Base-by-base conservation (phyloP, 2,888 invertebrate species). In the Aphrophora alni region DNA sequence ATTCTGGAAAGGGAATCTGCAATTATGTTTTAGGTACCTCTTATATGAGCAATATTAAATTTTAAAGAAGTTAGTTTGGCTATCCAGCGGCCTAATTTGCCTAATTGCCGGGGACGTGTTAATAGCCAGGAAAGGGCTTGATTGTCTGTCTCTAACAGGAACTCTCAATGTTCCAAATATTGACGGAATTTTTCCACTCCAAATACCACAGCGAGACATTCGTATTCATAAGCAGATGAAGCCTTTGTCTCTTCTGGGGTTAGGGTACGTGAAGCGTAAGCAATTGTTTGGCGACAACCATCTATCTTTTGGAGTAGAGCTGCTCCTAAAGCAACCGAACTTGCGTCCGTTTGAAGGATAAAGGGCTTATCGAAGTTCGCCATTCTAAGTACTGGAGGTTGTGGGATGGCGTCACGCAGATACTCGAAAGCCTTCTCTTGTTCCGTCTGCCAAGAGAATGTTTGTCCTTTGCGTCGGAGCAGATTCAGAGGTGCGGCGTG, bases 401-500 rank as follows among this genome's bases (percentile, higher is more conserved):
- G 28, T 17, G 59, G 38, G 17, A 80, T 51, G 21, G 80, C 71
- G 24, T 80, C 75, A 7, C 73, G 73, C 26, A 75, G n/a, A n/a
- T 27, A 38, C 0, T 75, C n/a, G 33, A 79, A 79, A 8, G 68
- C n/a, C n/a, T n/a, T n/a, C n/a, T n/a, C n/a, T n/a, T n/a, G n/a
- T n/a, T 77, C 26, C 51, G 26, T 44, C 1, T 59, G 51, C 80
- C 70, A 80, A 0, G 4, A 21, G 25, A 80, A 75, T 38, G 70
- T 77, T 17, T 51, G 38, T 17, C 44, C 68, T 25, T 82, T 82
- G n/a, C 44, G 77, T 21, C 81, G 25, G 12, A 85, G 81, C 27
- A 85, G 82, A 2, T 85, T 85, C 0, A 86, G 76, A 1, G 86
- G 86, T 0, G 83, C 81, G 0, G 84, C 44, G 0, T 84, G 77